Base-by-base conservation (phyloP, 2,797 vertebrate genomes). In the Diglossa cyanea region DNA sequence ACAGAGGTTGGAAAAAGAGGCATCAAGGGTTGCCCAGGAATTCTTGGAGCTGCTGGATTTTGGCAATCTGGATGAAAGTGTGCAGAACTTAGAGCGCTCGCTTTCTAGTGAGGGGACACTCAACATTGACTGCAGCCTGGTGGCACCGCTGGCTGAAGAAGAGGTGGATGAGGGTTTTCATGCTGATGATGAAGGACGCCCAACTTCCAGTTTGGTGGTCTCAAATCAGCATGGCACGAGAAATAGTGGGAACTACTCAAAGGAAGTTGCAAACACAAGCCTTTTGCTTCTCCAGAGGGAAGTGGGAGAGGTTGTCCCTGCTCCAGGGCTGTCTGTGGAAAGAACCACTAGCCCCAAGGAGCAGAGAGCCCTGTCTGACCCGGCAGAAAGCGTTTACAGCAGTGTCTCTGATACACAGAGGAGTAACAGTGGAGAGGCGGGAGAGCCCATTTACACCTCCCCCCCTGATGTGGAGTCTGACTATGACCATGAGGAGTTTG, bases 41-140 rank as follows among this genome's bases (percentile, higher is more conserved):
- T 99, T 99, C 91, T 96, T 99, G 86, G 99, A 99, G 37, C 98
- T 99, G 92, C 97, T 99, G 94, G 98, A 99, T 98, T 99, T 99
- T 57, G 99, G 98, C 11, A 97, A 96, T 71, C 94, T 97, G 81
- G 98, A 98, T 79, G 97, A 98, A 71, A 96, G 96, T 2, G 96
- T 97, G 42, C 97, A 97, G 84, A 96, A 94, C 54, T 97, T 99
- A 28, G 99, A 99, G 85, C 98, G 83, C 5, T 98, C 98, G 0
- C 97, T 99, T 28, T 98, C 98, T 4, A 98, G 98, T 4, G 98
- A 99, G 90, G 98, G 99, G 80, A 98, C 98, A 51, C 98, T 98
- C 83, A 98, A 98, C 10, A 98, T 98, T 85, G 97, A 98, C 4
- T 97, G 97, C 7, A 98, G 98, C 60, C 97, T 98, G 19, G 97